Conservation (phyloP, 2,888 invertebrate species). For the Aporophyla nigra region DNA sequence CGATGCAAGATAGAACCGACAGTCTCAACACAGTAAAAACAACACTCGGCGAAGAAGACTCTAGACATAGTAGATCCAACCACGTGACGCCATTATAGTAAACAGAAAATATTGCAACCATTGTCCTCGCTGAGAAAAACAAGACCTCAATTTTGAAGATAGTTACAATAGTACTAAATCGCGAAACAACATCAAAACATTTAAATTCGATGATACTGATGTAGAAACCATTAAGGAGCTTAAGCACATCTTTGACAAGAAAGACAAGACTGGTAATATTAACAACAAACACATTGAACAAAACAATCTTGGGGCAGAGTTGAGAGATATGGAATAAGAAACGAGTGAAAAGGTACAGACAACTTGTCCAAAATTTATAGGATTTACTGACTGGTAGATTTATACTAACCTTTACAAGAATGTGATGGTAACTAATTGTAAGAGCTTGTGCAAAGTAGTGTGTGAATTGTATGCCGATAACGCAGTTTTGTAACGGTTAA, state of each 20-base stretch:
- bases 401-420: conserved; percentile 50
- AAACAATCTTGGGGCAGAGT: conserved; percentile 17
- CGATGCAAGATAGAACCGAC: conserved; percentile 62
- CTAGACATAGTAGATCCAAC: conserved; percentile 39
- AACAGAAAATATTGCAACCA: background rate
- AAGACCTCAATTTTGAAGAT: conserved; percentile 12
- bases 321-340: conserved; percentile 3
- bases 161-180: background rate
- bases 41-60: conserved; percentile 67
- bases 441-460: conserved; percentile 44
- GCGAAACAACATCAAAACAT: background rate
- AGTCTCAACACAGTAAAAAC: conserved; percentile 79
- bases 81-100: conserved; percentile 8
- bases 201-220: background rate
- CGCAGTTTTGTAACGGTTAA: background rate
- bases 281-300: background rate
- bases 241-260: background rate
- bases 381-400: conserved; percentile 38
- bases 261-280: background rate
- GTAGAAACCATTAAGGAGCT: background rate
- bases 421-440: conserved; percentile 54
- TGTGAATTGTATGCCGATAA: conserved; percentile 25
- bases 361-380: conserved; percentile 6
- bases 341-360: conserved; percentile 47
- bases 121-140: background rate